These are phyloP conservation scores for Nemapogon koenigi DNA, from an alignment of 2,888 invertebrate genomes.

Conservation along the genomic window DNA sequence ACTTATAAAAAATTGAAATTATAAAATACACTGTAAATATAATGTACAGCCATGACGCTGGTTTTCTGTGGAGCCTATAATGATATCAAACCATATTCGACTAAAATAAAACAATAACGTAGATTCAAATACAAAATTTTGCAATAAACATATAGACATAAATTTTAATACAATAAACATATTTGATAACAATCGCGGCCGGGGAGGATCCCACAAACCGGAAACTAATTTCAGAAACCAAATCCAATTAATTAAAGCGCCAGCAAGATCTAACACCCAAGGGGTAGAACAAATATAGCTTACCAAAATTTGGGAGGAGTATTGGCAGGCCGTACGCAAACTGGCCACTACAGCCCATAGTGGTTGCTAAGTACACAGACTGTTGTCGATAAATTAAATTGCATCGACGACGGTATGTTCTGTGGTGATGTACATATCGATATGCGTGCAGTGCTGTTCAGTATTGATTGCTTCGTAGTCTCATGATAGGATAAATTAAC, in stretches of 20 bases:
- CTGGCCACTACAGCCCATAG: conserved; percentile 9
- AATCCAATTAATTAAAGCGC: conserved; percentile 28
- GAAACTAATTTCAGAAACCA: conserved; percentile 3
- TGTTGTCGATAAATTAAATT: conserved; percentile 47
- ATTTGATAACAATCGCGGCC: too few species aligned
- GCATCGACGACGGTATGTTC: conserved; percentile 23
- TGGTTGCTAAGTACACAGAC: conserved; percentile 19
- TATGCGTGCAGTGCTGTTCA: background rate
- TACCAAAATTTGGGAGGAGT: conserved; percentile 15
- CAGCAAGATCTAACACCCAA: conserved; percentile 28
- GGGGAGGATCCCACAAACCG: background rate
- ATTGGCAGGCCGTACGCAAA: conserved; percentile 9
- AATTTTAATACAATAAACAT: too few species aligned
- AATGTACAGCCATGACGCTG: too few species aligned
- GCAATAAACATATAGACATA: too few species aligned
- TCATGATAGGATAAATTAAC: too few species aligned
- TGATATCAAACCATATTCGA: too few species aligned
- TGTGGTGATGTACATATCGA: background rate
- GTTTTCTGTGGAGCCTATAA: too few species aligned
- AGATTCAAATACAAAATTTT: too few species aligned
- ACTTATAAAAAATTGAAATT: too few species aligned
- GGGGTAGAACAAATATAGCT: conserved; percentile 30
- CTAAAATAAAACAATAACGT: too few species aligned
- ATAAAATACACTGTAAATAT: too few species aligned
- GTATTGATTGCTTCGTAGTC: background rate